These are phyloP conservation scores for Vipera latastei DNA, from an alignment of 2,797 vertebrate genomes.

Conservation along the genomic window DNA sequence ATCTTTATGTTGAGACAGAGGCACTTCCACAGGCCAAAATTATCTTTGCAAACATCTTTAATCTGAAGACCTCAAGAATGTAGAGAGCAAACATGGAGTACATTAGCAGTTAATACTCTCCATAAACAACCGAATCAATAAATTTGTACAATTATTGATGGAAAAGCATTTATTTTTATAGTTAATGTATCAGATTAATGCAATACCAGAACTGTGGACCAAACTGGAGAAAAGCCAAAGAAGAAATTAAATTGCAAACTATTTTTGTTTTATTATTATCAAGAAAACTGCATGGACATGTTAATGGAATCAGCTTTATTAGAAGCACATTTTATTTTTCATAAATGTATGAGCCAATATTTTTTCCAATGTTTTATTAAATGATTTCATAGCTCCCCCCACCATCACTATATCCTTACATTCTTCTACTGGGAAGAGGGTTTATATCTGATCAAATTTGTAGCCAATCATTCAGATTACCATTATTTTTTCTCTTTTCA, in stretches of 20 bases:
- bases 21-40: background rate
- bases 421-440: no score
- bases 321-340: background rate
- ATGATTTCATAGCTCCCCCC: no score
- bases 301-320: background rate
- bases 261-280: background rate
- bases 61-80: background rate
- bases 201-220: background rate
- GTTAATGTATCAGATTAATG: background rate
- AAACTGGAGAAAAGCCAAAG: no score
- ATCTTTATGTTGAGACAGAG: background rate
- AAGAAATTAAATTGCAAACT: no score
- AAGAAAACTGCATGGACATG: background rate
- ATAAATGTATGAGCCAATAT: no score
- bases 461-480: background rate
- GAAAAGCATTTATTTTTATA: background rate
- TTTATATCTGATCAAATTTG: no score
- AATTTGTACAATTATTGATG: background rate
- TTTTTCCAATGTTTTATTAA: no score
- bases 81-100: background rate
- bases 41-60: background rate
- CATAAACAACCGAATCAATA: no score
- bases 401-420: no score
- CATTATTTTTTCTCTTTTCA: background rate
- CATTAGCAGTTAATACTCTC: background rate